Conservation (phyloP, 1,140 invertebrate genomes). For the Leptopilina boulardi region DNA sequence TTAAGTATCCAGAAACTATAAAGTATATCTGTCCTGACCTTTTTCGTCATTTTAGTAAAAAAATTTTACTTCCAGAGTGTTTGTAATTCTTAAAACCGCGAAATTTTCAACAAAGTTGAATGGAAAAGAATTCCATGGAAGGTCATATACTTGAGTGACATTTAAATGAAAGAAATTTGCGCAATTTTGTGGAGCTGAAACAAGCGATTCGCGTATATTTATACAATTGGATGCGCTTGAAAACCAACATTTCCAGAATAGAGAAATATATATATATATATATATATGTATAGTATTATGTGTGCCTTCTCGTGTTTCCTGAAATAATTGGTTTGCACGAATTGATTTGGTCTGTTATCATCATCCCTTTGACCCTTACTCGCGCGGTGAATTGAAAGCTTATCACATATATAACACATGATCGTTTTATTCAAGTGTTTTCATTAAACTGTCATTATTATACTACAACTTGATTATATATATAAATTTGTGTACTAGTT, state of each 20-base stretch:
- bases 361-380: constrained; percentile 39
- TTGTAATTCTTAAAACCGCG: no score
- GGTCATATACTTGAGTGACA: background rate
- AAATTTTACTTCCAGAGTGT: no score
- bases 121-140: background rate
- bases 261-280: background rate
- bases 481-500: background rate
- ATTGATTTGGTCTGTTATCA: constrained; percentile 42
- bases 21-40: no score
- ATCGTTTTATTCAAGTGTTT: constrained; percentile 41
- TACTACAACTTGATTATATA: constrained; percentile 9
- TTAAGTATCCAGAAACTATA: no score
- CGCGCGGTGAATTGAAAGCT: constrained; percentile 5
- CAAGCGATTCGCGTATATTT: constrained; percentile 22
- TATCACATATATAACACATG: constrained; percentile 23
- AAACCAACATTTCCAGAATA: constrained; percentile 1
- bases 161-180: constrained; percentile 24
- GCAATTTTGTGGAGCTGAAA: constrained; percentile 7
- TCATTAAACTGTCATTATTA: constrained; percentile 47
- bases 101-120: background rate
- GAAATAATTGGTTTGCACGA: constrained; percentile 44
- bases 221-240: constrained; percentile 17
- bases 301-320: constrained; percentile 34
- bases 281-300: background rate
- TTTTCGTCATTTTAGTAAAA: no score